Base-by-base conservation (phyloP, 2,888 invertebrate genomes). In the Sycophila texana region DNA sequence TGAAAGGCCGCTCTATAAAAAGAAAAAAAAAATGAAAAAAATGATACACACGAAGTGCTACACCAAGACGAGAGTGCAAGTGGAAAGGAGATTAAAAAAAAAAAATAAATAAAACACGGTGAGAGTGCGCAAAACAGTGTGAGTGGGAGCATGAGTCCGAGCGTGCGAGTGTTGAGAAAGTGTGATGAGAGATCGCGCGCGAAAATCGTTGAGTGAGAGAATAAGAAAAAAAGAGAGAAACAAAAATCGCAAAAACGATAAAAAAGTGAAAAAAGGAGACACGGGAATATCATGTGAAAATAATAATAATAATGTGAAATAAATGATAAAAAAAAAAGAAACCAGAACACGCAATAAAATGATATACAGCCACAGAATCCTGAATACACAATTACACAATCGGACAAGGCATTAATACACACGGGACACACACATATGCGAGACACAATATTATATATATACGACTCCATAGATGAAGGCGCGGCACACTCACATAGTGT, bases 401-500 rank as follows among this genome's bases (percentile, higher is more conserved):
- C 78, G 77, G 70, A 82, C 80, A 82, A 82, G 82, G 80, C 82
- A 82, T 80, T 78, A 78, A 85, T 85, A 85, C 85, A 85, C 83
- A 84, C 83, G 83, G 80, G 80, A 85, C 86, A 86, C 85, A 86
- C 83, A 85, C 83, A 84, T 82, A 85, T 86, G 84, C 85, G 86
- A 86, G 85, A 87, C 85, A 84, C 84, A 87, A 90, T 90, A 89
- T 90, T 89, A 88, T 88, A 89, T 88, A 89, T 90, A 90, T 90
- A 90, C 89, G 90, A 90, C 90, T 90, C 90, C 89, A 90, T 90
- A 90, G 90, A 90, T 90, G 90, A 90, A 90, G 89, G 90, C 90
- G 90, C 90, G 90, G 90, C 90, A 90, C 90, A 89, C 90, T 90
- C 90, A 90, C 89, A 90, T 90, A 90, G 90, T 90, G 90, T 90